These are phyloP conservation scores for Lepidurus apus DNA, from an alignment of 1,140 invertebrate genomes.

Conservation along the genomic window DNA sequence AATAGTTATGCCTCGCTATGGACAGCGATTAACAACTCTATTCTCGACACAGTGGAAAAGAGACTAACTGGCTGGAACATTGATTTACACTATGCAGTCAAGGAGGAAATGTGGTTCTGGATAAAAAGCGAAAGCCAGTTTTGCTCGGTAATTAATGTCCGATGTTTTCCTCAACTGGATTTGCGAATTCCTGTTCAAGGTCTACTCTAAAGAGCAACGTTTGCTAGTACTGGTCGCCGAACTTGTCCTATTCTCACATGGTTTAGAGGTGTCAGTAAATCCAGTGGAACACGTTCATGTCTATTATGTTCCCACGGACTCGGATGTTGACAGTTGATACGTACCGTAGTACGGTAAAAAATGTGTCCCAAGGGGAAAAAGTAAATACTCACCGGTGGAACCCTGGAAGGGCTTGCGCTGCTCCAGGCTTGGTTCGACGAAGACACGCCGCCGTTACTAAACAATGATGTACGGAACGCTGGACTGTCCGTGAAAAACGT, in stretches of 20 bases:
- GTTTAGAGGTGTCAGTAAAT: background rate
- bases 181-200: too few species aligned
- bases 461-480: slow-evolving; percentile 6
- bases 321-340: background rate
- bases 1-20: too few species aligned
- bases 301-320: background rate
- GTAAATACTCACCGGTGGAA: background rate
- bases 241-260: background rate
- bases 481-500: slow-evolving; percentile 17
- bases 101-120: too few species aligned
- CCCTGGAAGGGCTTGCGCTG: background rate
- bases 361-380: background rate
- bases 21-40: too few species aligned
- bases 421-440: slow-evolving; percentile 13
- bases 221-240: background rate
- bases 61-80: too few species aligned
- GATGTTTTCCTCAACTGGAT: too few species aligned
- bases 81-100: too few species aligned
- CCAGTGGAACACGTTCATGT: background rate
- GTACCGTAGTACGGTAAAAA: background rate
- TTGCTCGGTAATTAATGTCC: too few species aligned
- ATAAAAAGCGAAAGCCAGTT: too few species aligned
- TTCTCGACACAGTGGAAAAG: too few species aligned
- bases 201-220: too few species aligned
- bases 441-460: background rate